These are phyloP conservation scores for Anableps anableps DNA, from an alignment of 2,797 vertebrate genomes.

Conservation along the genomic window DNA sequence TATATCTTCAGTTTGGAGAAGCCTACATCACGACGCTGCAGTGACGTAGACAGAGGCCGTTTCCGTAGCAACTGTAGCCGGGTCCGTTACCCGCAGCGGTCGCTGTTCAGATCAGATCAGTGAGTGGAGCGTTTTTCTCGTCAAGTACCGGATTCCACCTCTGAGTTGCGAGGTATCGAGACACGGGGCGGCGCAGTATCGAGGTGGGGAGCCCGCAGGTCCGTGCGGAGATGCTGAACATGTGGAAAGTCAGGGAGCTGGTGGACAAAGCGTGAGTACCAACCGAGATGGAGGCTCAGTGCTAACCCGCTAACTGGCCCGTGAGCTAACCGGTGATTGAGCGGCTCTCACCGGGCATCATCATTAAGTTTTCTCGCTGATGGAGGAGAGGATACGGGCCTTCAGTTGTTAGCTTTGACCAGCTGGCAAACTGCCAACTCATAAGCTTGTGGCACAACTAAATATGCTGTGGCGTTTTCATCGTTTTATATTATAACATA, in stretches of 20 bases:
- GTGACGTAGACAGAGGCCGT: constrained; percentile 76
- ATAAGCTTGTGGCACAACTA: constrained; percentile 16
- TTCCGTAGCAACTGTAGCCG: constrained; percentile 80
- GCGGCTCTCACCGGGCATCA: constrained; percentile 47
- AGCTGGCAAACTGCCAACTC: constrained; percentile 62
- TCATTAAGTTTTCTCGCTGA: constrained; percentile 59
- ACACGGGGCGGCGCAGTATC: constrained; percentile 66
- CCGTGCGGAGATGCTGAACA: constrained; percentile 88
- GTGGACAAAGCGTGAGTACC: constrained; percentile 99
- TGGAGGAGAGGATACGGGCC: constrained; percentile 48
- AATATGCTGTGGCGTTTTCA: not conserved
- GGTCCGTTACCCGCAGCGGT: constrained; percentile 66
- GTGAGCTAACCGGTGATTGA: constrained; percentile 46
- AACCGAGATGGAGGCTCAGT: not conserved
- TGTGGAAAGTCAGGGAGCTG: constrained; percentile 98
- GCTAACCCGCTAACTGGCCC: constrained; percentile 48
- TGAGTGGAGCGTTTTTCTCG: constrained; percentile 28
- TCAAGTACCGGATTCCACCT: constrained; percentile 63
- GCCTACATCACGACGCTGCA: constrained; percentile 23
- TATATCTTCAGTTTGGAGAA: not conserved
- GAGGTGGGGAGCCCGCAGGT: constrained; percentile 77
- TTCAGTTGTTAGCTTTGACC: constrained; percentile 67
- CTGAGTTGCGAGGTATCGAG: constrained; percentile 56
- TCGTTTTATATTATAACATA: not conserved
- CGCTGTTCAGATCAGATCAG: constrained; percentile 25